Conservation (phyloP, 2,113 vertebrate genomes). For the Prolemur simus region DNA sequence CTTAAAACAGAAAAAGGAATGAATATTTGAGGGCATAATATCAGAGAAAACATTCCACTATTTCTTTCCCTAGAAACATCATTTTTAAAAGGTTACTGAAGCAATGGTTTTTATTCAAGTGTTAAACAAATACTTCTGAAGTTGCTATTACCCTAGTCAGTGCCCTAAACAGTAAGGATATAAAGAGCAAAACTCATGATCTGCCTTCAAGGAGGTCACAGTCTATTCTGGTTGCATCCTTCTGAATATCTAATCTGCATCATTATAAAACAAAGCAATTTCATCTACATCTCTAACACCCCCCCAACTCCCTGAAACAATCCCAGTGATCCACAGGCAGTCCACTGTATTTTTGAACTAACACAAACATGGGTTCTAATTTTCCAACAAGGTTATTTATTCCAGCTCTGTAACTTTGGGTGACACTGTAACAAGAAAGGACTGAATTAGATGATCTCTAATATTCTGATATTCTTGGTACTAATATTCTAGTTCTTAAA, state of each 20-base stretch:
- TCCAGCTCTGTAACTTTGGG: background rate
- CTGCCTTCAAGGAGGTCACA: background rate
- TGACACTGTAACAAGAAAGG: background rate
- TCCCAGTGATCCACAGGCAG: background rate
- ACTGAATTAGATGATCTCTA: background rate
- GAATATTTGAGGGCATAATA: background rate
- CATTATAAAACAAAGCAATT: background rate
- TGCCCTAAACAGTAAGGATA: background rate
- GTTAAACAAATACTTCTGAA: background rate
- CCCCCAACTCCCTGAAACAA: background rate
- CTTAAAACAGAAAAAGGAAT: slow-evolving; percentile 4
- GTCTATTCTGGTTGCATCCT: background rate
- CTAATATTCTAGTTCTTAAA: background rate
- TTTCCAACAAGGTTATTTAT: background rate
- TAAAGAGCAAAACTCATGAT: background rate
- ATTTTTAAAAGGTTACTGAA: background rate
- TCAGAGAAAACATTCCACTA: background rate
- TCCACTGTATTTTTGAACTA: background rate
- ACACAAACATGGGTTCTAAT: background rate
- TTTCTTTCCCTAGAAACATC: background rate
- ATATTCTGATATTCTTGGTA: background rate
- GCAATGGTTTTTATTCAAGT: slow-evolving; percentile 1
- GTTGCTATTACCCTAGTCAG: background rate
- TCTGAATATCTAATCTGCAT: background rate
- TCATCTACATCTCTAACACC: background rate